Evolutionary conservation across 2,113 vertebrate species (phyloP).

Genomic region (Sisor rabdophorus): DNA sequence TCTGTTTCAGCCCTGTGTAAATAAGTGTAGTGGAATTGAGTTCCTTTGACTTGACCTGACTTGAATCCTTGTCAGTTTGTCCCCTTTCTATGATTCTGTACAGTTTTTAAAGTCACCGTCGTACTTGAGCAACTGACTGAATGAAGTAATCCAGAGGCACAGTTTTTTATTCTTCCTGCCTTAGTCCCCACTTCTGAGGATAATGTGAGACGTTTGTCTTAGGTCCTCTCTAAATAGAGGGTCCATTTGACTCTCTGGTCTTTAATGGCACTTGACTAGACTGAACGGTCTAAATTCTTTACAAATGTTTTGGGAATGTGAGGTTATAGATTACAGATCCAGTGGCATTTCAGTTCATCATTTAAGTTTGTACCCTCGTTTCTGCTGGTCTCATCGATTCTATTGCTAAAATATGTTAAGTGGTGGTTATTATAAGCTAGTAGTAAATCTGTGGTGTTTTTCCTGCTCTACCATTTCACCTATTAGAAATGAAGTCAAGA

Average conservation of each 20-base stretch:
- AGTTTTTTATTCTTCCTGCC: background rate
- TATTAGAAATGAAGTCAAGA: background rate
- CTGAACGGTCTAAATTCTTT: background rate
- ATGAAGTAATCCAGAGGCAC: background rate
- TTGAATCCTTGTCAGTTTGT: background rate
- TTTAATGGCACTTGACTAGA: background rate
- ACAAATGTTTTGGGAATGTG: background rate
- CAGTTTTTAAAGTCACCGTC: background rate
- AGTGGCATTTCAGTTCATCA: too few species aligned
- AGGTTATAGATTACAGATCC: too few species aligned
- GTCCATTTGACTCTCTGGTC: background rate
- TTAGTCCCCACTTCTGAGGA: background rate
- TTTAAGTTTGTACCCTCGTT: too few species aligned
- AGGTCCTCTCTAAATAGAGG: background rate
- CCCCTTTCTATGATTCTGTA: background rate
- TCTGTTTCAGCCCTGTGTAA: conserved; percentile 18
- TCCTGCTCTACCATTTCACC: background rate
- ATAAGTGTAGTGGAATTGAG: background rate
- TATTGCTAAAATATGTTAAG: too few species aligned
- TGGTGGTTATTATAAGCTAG: background rate
- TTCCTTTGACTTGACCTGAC: conserved; percentile 8
- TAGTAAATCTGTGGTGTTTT: background rate
- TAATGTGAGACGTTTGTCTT: background rate
- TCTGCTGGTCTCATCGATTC: too few species aligned
- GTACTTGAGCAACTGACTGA: background rate